Evolutionary conservation across 2,888 invertebrate genomes (phyloP), one percentile per base, ranked within the genome.

Genomic region (Tenthredo mesomela): DNA sequence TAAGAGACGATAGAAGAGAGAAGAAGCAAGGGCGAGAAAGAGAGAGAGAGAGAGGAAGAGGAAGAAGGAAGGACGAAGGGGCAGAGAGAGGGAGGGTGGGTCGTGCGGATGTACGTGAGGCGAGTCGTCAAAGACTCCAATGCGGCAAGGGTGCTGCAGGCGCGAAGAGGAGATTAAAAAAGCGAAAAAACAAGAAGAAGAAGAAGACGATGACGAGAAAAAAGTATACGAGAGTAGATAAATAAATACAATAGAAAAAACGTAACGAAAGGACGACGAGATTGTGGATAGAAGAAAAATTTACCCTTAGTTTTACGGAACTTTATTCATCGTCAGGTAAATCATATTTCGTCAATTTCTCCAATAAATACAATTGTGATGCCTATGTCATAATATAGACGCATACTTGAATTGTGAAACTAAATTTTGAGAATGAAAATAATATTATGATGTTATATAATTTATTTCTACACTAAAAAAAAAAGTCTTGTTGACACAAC

Each of bases 91-190:
- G 21, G n/a, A 21, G 40, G 47, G 37, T 37, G 40, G 47, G 37
- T 37, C 47, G 80, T 61, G 80, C 80, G 80, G 50, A 37, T 21
- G 40, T 37, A 77, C 77, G 77, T 77, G 77, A 77, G 50, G 25
- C 12, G 77, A 61, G 15, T 80, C 33, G 37, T 37, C 58, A 61
- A 61, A 80, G 9, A 58, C n/a, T 18, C 37, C 40, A 61, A 80
- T 80, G 80, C 80, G 80, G 40, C 80, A 73, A 73, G 43, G 71
- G 71, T 40, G 40, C 40, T 73, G 71, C 71, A 43, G 40, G 33
- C 77, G 50, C 15, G 50, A 54, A 50, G 15, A 54, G 50, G n/a
- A 33, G 33, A 40, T 73, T 43, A 33, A 77, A 29, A 7, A 47
- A 21, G 47, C n/a, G 29, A 33, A n/a, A 18, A 54, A 61, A 61